Conservation (phyloP, 2,113 vertebrate genomes). For the Picathartes gymnocephalus region DNA sequence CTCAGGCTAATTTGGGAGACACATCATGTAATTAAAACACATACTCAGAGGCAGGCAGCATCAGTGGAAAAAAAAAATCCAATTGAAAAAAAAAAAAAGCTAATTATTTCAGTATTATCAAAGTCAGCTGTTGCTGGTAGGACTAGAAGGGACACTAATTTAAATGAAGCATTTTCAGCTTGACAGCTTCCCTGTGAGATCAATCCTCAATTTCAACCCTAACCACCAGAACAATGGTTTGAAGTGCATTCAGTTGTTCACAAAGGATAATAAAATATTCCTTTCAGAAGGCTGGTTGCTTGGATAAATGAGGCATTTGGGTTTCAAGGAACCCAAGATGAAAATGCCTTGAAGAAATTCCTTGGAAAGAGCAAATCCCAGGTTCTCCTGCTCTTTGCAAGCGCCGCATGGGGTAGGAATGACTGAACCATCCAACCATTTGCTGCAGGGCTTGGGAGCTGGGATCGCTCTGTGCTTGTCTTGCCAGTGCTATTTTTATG, state of each 20-base stretch:
- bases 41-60: neutral
- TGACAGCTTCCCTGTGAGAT: slow-evolving; percentile 60
- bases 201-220: slow-evolving; percentile 30
- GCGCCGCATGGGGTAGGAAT: neutral
- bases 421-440: slow-evolving; percentile 44
- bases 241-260: slow-evolving; percentile 53
- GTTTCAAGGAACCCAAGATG: slow-evolving; percentile 54
- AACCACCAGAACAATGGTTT: slow-evolving; percentile 54
- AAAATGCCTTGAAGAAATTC: slow-evolving; percentile 55
- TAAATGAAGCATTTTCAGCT: slow-evolving; percentile 53
- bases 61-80: slow-evolving; percentile 17
- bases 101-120: slow-evolving; percentile 62
- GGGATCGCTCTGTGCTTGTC: slow-evolving; percentile 37
- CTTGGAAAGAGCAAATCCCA: slow-evolving; percentile 65
- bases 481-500: slow-evolving; percentile 59
- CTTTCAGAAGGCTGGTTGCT: slow-evolving; percentile 23
- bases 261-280: slow-evolving; percentile 57
- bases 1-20: neutral
- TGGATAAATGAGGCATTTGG: slow-evolving; percentile 11
- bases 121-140: slow-evolving; percentile 58
- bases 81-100: neutral
- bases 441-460: neutral
- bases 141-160: slow-evolving; percentile 50
- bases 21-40: neutral
- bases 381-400: slow-evolving; percentile 39